These are phyloP conservation scores for Lontra canadensis DNA, from an alignment of 2,113 vertebrate genomes.

Conservation along the genomic window DNA sequence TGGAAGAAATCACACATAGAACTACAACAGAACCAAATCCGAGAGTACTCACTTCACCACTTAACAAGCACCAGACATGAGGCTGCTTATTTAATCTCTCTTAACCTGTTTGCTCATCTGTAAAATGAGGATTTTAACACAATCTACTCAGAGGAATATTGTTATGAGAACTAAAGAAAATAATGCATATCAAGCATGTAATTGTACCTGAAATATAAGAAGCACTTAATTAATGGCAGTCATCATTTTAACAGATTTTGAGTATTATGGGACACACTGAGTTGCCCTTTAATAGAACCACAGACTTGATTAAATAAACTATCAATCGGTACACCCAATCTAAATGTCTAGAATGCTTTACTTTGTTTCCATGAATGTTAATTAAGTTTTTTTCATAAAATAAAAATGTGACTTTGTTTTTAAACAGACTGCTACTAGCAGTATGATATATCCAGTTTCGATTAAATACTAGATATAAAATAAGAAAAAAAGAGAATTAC, in stretches of 20 bases:
- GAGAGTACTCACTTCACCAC: background rate
- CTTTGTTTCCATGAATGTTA: background rate
- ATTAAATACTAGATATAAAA: background rate
- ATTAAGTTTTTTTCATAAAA: background rate
- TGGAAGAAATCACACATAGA: background rate
- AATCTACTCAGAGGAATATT: background rate
- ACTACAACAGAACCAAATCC: background rate
- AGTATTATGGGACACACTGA: background rate
- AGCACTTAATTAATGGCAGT: background rate
- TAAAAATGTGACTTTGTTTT: background rate
- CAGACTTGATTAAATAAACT: background rate
- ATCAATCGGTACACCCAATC: background rate
- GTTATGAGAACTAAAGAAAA: background rate
- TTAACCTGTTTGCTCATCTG: background rate
- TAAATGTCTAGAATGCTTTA: background rate
- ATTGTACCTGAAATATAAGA: background rate
- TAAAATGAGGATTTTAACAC: background rate
- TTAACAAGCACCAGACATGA: background rate
- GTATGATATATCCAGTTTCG: background rate
- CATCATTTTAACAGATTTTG: background rate
- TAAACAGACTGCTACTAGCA: background rate
- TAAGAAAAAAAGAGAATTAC: background rate
- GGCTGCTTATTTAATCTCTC: background rate
- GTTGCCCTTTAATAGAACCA: background rate
- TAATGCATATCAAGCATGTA: background rate